Conservation (phyloP, 2,113 vertebrate species). For the Phoxinus phoxinus region DNA sequence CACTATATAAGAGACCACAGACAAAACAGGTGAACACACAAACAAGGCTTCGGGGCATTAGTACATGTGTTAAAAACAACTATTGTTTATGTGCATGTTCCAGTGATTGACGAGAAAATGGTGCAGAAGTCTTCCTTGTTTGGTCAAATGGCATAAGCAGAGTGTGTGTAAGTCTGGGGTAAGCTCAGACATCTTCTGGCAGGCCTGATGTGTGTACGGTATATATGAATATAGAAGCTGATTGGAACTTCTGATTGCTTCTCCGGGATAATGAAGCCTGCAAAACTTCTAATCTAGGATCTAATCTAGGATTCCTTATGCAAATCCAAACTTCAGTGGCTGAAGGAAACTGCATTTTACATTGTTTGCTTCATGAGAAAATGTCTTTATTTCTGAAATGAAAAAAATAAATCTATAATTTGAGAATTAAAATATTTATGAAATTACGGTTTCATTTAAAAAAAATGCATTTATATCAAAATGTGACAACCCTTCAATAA, state of each 20-base stretch:
- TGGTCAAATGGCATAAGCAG: slow-evolving; percentile 3
- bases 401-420: not conserved
- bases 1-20: not conserved
- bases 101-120: not conserved
- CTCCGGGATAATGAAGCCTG: not conserved
- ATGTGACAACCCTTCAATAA: too few relatives aligned
- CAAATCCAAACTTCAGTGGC: not conserved
- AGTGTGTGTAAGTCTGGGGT: not conserved
- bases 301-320: not conserved
- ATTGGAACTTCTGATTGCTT: slow-evolving; percentile 7
- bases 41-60: not conserved
- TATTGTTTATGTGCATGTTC: slow-evolving; percentile 23
- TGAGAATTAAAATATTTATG: not conserved
- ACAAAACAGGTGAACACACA: not conserved
- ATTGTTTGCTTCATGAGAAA: not conserved
- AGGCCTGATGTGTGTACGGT: not conserved
- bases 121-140: slow-evolving; percentile 11
- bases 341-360: not conserved
- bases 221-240: not conserved
- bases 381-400: not conserved
- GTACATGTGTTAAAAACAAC: not conserved
- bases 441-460: not conserved
- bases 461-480: not conserved
- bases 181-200: not conserved
- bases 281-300: slow-evolving; percentile 2